These are phyloP conservation scores for Gymnosoma rotundatum DNA, from an alignment of 2,888 invertebrate genomes.

Conservation along the genomic window DNA sequence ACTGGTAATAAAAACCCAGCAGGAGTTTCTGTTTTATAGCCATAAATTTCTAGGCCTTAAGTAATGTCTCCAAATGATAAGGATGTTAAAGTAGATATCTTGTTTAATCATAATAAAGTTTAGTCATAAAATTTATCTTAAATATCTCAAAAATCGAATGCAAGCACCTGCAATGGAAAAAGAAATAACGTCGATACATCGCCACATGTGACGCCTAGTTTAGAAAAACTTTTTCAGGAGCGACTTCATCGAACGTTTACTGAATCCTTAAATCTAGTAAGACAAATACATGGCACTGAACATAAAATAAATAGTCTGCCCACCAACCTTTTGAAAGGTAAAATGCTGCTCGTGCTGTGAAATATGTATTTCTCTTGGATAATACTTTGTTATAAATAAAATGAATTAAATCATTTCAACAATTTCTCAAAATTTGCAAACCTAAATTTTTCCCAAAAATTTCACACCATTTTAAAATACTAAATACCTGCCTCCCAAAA, in stretches of 20 bases:
- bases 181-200: too few species aligned
- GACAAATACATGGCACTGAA: too few species aligned
- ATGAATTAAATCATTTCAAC: background rate
- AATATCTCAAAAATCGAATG: background rate
- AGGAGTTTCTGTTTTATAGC: slow-evolving; percentile 34
- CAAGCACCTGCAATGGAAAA: slow-evolving; percentile 21
- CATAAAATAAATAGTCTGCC: too few species aligned
- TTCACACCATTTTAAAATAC: slow-evolving; percentile 61
- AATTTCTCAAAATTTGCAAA: background rate
- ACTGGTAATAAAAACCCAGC: slow-evolving; percentile 66
- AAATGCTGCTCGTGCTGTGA: too few species aligned
- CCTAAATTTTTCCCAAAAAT: slow-evolving; percentile 12
- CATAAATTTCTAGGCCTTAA: slow-evolving; percentile 41
- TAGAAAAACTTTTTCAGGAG: too few species aligned
- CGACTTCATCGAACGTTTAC: too few species aligned
- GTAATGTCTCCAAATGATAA: background rate
- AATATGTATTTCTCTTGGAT: too few species aligned
- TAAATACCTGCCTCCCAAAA: background rate
- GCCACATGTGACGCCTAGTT: too few species aligned
- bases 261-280: too few species aligned
- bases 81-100: slow-evolving; percentile 12
- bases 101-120: slow-evolving; percentile 13
- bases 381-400: background rate
- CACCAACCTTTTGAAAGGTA: too few species aligned
- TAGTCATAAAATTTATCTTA: slow-evolving; percentile 30